Evolutionary conservation across 2,113 vertebrate species (phyloP).

Genomic region (Chaetodon trifascialis): DNA sequence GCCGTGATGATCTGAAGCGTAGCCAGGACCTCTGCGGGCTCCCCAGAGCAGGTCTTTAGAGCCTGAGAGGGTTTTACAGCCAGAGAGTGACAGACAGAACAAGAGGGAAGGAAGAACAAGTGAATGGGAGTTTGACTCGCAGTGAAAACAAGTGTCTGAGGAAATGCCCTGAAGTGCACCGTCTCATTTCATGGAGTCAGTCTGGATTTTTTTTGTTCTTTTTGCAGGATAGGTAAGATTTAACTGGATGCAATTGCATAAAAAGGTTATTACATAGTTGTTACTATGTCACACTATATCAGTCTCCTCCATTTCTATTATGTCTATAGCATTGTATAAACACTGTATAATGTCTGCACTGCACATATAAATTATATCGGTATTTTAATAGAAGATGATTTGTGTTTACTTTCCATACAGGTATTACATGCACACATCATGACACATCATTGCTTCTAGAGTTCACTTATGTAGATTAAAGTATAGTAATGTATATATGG

Average conservation of each 20-base stretch:
- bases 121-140: constrained; percentile 49
- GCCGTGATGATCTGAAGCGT: constrained; percentile 67
- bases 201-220: neutral
- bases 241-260: neutral
- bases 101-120: constrained; percentile 40
- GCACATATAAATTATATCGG: too few species aligned
- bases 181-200: constrained; percentile 5
- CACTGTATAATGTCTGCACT: neutral
- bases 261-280: neutral
- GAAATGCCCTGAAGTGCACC: constrained; percentile 15
- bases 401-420: neutral
- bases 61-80: constrained; percentile 33
- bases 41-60: constrained; percentile 52
- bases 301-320: neutral
- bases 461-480: neutral
- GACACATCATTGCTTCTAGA: neutral
- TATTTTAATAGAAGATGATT: too few species aligned
- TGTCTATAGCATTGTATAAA: neutral
- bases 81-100: constrained; percentile 60
- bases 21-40: constrained; percentile 66
- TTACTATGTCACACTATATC: neutral
- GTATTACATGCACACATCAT: neutral
- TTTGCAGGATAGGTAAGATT: neutral
- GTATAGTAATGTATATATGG: neutral
- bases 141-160: constrained; percentile 39